Conservation (phyloP, 2,113 vertebrate species). For the Sylvilagus bachmani region DNA sequence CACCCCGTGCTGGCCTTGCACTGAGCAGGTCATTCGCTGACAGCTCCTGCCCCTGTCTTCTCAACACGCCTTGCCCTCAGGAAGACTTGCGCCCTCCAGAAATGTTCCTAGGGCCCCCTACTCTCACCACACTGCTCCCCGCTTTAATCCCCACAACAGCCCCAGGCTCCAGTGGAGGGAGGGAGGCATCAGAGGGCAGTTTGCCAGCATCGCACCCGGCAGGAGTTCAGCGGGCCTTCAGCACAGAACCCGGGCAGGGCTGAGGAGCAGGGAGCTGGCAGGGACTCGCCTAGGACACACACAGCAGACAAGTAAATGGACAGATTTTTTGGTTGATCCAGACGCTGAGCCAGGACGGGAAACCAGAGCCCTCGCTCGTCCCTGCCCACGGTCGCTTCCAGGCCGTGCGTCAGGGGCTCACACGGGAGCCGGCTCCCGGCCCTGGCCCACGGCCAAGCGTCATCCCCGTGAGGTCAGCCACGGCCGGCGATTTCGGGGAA, state of each 20-base stretch:
- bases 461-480: conserved; percentile 79
- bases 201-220: background rate
- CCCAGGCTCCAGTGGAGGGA: background rate
- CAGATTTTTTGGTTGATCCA: background rate
- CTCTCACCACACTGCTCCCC: background rate
- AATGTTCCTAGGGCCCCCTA: background rate
- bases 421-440: conserved; percentile 50
- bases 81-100: background rate
- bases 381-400: background rate
- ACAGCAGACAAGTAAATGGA: background rate
- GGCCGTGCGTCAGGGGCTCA: conserved; percentile 53
- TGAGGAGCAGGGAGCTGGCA: background rate
- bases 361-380: conserved; percentile 20
- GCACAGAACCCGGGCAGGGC: background rate
- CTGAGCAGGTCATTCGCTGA: background rate
- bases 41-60: background rate
- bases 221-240: background rate
- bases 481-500: conserved; percentile 81
- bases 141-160: too few relatives aligned
- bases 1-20: background rate
- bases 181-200: background rate
- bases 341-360: background rate
- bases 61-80: background rate
- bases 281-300: background rate
- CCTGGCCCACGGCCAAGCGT: conserved; percentile 61